These are phyloP conservation scores for Cyphomyrmex costatus DNA, from an alignment of 1,140 invertebrate species.

Conservation along the genomic window DNA sequence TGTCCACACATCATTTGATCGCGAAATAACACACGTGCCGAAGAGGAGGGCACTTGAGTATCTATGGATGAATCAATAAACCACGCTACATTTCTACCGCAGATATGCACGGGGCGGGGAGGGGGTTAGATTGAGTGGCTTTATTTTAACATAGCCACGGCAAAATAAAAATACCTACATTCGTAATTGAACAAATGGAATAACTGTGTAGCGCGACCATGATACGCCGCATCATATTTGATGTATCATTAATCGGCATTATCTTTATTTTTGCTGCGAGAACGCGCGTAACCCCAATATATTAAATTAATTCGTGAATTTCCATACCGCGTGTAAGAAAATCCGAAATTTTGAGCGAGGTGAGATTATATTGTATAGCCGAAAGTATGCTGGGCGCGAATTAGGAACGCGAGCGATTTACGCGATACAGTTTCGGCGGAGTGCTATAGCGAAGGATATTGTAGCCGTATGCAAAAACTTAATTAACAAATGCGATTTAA, in stretches of 20 bases:
- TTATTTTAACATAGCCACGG: conserved; percentile 44
- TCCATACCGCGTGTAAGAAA: conserved; percentile 1
- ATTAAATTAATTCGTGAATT: conserved; percentile 45
- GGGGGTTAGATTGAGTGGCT: conserved; percentile 37
- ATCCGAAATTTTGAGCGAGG: conserved; percentile 12
- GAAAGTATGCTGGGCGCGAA: conserved; percentile 23
- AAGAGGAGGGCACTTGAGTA: conserved; percentile 62
- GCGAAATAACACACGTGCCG: conserved; percentile 54
- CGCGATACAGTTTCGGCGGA: neutral
- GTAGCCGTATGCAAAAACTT: conserved; percentile 29
- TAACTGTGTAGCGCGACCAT: neutral
- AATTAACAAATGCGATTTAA: conserved; percentile 26
- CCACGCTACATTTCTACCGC: conserved; percentile 54
- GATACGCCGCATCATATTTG: neutral
- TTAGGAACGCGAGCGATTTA: conserved; percentile 40
- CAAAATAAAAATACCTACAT: conserved; percentile 50
- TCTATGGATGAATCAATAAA: conserved; percentile 68
- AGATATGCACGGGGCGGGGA: conserved; percentile 43
- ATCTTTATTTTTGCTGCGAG: neutral
- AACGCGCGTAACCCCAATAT: neutral
- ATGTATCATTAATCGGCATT: neutral
- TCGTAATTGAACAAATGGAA: conserved; percentile 44
- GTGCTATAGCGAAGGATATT: neutral
- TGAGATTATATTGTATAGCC: neutral
- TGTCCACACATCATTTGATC: conserved; percentile 57